These are phyloP conservation scores for Drosophila arizonae DNA, from an alignment of 1,140 invertebrate genomes.

Conservation along the genomic window DNA sequence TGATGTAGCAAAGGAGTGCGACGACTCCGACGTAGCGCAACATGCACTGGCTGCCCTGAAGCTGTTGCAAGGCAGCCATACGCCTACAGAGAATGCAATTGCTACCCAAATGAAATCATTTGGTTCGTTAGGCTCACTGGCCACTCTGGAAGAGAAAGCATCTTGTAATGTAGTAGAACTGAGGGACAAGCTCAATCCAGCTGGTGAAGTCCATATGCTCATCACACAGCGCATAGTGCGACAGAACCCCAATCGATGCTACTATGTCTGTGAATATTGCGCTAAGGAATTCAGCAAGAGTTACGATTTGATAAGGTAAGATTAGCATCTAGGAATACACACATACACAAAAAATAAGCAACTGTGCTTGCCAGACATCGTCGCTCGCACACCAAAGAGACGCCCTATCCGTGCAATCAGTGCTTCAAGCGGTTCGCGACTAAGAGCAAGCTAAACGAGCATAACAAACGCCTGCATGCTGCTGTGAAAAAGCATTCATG, in stretches of 20 bases:
- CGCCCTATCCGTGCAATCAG: conserved; percentile 23
- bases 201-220: neutral
- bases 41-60: conserved; percentile 33
- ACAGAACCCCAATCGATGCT: neutral
- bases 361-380: conserved; percentile 24
- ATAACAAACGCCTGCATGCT: conserved; percentile 14
- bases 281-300: conserved; percentile 48
- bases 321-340: conserved; percentile 11
- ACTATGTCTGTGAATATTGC: conserved; percentile 58
- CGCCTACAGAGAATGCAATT: neutral
- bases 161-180: conserved; percentile 17
- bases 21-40: conserved; percentile 20
- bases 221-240: conserved; percentile 20
- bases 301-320: conserved; percentile 50
- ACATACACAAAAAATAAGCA: neutral
- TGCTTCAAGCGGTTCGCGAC: conserved; percentile 25
- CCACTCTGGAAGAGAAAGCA: conserved; percentile 21
- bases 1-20: neutral
- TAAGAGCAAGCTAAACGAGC: conserved; percentile 27
- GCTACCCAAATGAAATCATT: too few relatives aligned
- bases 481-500: neutral
- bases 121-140: neutral
- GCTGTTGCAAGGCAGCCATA: conserved; percentile 20
- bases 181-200: conserved; percentile 14
- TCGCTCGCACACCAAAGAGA: conserved; percentile 44